These are phyloP conservation scores for Aphrocallistes beatrix DNA, from an alignment of 37 sponge, comb jelly and placozoan genomes.

Conservation along the genomic window DNA sequence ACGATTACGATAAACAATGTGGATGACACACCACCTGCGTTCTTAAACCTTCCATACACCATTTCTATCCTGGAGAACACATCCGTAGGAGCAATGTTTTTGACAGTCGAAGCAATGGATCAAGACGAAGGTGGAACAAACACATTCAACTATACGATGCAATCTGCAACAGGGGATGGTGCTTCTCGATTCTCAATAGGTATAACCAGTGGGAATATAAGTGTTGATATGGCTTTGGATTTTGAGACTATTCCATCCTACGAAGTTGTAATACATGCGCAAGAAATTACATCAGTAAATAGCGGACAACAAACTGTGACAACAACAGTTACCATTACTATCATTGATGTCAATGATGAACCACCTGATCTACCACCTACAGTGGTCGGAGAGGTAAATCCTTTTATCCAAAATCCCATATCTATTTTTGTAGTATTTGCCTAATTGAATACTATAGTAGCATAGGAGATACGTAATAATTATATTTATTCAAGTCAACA, in stretches of 20 bases:
- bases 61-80: neutral
- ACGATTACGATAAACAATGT: neutral
- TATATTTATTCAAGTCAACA: no score
- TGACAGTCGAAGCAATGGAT: neutral
- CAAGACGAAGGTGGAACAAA: neutral
- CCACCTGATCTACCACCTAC: neutral
- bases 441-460: no score
- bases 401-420: no score
- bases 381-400: no score
- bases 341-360: neutral
- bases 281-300: neutral
- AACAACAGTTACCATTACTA: neutral
- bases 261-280: neutral
- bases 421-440: no score
- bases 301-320: neutral
- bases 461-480: no score
- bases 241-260: neutral
- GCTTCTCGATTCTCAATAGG: neutral
- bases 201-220: neutral
- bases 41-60: neutral
- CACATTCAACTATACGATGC: neutral
- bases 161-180: neutral
- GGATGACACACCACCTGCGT: neutral
- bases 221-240: neutral
- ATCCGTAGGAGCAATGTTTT: neutral